Evolutionary conservation across 2,888 invertebrate species (phyloP).

Genomic region (Xestia rhomboidea): DNA sequence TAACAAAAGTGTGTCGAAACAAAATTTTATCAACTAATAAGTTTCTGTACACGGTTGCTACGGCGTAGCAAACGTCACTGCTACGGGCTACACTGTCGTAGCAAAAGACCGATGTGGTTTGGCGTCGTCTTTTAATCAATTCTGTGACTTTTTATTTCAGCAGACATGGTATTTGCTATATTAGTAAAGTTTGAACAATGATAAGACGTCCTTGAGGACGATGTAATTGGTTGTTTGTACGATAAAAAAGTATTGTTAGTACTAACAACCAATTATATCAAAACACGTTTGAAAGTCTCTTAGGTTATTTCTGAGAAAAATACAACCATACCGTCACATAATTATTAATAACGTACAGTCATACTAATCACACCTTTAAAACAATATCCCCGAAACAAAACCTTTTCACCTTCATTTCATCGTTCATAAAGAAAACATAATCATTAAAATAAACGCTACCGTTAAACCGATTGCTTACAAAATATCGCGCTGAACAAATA

Average conservation of each 20-base stretch:
- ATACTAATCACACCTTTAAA: slow-evolving; percentile 22
- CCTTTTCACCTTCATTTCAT: slow-evolving; percentile 43
- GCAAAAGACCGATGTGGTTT: slow-evolving; percentile 11
- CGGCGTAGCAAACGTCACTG: slow-evolving; percentile 19
- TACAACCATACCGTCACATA: neutral
- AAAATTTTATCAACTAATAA: neutral
- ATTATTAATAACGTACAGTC: neutral
- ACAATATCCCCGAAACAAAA: slow-evolving; percentile 29
- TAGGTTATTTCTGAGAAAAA: neutral
- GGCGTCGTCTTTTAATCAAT: neutral
- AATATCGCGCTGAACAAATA: slow-evolving; percentile 61
- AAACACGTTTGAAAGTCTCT: neutral
- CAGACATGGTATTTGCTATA: neutral
- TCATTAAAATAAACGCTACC: slow-evolving; percentile 60
- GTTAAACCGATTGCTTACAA: slow-evolving; percentile 60
- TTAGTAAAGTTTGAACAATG: neutral
- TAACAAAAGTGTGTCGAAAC: neutral
- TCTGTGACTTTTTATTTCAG: neutral
- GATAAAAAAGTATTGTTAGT: neutral
- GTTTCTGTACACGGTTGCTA: slow-evolving; percentile 24
- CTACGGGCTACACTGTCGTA: slow-evolving; percentile 33
- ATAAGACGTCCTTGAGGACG: neutral
- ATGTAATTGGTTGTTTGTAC: neutral
- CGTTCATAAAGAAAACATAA: slow-evolving; percentile 60
- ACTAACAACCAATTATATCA: neutral